Percentiles rank a stretch among this genome's conserved stretches.
Conservation (phyloP, 2,888 invertebrate species). For the Parasteatoda lunata region DNA sequence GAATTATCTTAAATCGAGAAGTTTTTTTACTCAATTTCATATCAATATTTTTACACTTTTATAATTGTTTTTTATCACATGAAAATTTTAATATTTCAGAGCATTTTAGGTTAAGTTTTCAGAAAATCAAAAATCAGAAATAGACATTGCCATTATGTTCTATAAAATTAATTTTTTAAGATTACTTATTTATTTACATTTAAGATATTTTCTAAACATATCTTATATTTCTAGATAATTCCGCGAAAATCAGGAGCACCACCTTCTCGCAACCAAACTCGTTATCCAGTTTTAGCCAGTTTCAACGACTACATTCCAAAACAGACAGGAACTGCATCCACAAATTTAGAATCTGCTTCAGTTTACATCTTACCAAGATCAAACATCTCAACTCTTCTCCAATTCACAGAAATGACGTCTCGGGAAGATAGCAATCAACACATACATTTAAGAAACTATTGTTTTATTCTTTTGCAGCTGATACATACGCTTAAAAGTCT, state of each 20-base stretch:
- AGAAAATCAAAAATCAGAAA: too few relatives aligned
- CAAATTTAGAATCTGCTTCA: background rate
- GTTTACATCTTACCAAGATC: slow-evolving; percentile 41
- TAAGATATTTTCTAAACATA: background rate
- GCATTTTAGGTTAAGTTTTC: too few relatives aligned
- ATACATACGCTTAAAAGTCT: slow-evolving; percentile 87
- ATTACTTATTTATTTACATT: background rate
- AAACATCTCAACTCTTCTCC: background rate
- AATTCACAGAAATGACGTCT: slow-evolving; percentile 12
- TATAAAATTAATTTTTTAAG: background rate
- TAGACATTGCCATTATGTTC: too few relatives aligned
- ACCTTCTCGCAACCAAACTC: slow-evolving; percentile 3
- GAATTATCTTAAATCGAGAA: too few relatives aligned
- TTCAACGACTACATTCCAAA: slow-evolving; percentile 51
- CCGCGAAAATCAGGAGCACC: slow-evolving; percentile 31
- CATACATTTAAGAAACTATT: slow-evolving; percentile 77
- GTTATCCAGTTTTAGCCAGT: slow-evolving; percentile 47
- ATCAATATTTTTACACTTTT: too few relatives aligned
- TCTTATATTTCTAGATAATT: slow-evolving; percentile 29
- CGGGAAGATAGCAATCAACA: slow-evolving; percentile 25
- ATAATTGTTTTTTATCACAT: too few relatives aligned
- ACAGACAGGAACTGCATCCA: background rate
- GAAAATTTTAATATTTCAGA: too few relatives aligned
- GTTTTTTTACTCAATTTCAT: too few relatives aligned
- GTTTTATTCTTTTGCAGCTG: slow-evolving; percentile 85